Conservation (phyloP, 2,888 invertebrate species). For the Palloptera scutellata region DNA sequence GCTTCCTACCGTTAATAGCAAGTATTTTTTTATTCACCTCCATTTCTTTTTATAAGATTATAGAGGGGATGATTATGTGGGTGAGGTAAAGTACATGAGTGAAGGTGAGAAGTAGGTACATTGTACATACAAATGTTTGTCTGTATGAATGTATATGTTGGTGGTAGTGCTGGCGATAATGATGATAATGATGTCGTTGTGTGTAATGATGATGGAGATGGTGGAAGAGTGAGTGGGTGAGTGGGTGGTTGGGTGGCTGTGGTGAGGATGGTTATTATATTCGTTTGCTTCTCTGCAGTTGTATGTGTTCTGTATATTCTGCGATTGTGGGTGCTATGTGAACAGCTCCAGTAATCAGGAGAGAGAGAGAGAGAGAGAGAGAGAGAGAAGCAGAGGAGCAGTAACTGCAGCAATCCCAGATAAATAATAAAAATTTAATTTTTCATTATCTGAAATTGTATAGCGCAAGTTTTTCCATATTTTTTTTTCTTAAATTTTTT, state of each 20-base stretch:
- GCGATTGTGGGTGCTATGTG: slow-evolving; percentile 16
- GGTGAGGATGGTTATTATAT: slow-evolving; percentile 2
- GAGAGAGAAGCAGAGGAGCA: slow-evolving; percentile 9
- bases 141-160: too few species aligned
- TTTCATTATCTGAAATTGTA: slow-evolving; percentile 28
- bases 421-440: slow-evolving; percentile 33
- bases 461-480: slow-evolving; percentile 11
- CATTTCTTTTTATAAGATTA: neutral
- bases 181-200: neutral
- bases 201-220: neutral
- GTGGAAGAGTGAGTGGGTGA: neutral
- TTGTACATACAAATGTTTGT: too few species aligned
- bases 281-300: neutral
- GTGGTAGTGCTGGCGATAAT: neutral
- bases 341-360: too few species aligned
- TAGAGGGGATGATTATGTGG: neutral
- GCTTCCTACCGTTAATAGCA: too few species aligned
- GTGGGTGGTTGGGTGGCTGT: slow-evolving; percentile 5
- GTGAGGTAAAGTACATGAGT: neutral
- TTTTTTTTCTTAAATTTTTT: neutral
- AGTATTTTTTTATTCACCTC: too few species aligned
- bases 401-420: slow-evolving; percentile 23
- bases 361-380: slow-evolving; percentile 5
- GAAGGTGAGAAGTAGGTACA: neutral
- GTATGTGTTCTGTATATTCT: slow-evolving; percentile 1